phyloP scores from a whole-genome alignment of 2,888 invertebrate genomes.

The Polydrusus tereticollis region DNA sequence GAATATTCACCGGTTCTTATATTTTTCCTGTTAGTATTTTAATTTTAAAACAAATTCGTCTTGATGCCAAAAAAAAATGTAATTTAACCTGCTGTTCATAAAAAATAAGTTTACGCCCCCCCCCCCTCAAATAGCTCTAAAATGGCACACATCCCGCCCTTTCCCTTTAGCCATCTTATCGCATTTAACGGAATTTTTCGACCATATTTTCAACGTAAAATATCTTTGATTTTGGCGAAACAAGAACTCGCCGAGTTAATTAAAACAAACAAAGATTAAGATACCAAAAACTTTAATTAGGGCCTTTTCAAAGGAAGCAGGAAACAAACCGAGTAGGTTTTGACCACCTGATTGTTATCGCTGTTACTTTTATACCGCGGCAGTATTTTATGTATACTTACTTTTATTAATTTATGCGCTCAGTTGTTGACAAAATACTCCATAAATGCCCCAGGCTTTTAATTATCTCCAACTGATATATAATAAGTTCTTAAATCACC shows the following conservation, averaged over 20 bases:
- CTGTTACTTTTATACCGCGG: background rate
- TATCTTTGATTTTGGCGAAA: background rate
- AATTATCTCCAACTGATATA: conserved; percentile 10
- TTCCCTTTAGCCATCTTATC: no score
- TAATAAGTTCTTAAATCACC: conserved; percentile 5
- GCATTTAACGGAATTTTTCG: no score
- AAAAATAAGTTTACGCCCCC: no score
- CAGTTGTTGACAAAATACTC: conserved; percentile 25
- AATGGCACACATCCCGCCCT: no score
- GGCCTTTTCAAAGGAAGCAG: conserved; percentile 17
- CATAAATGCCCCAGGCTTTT: conserved; percentile 6
- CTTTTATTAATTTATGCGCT: conserved; percentile 15
- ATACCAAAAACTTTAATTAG: conserved; percentile 9
- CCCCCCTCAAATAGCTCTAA: no score
- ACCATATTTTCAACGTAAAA: background rate
- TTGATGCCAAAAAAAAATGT: no score
- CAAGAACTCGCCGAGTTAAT: background rate
- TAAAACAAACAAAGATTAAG: conserved; percentile 18
- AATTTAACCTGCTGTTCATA: no score
- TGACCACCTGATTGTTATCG: conserved; percentile 16
- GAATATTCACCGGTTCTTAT: no score
- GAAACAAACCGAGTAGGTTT: conserved; percentile 21
- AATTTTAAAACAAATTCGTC: no score
- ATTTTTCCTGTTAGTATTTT: no score
- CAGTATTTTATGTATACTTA: background rate